phyloP scores from a whole-genome alignment of 2,113 vertebrate genomes.

The Acanthisitta chloris region DNA sequence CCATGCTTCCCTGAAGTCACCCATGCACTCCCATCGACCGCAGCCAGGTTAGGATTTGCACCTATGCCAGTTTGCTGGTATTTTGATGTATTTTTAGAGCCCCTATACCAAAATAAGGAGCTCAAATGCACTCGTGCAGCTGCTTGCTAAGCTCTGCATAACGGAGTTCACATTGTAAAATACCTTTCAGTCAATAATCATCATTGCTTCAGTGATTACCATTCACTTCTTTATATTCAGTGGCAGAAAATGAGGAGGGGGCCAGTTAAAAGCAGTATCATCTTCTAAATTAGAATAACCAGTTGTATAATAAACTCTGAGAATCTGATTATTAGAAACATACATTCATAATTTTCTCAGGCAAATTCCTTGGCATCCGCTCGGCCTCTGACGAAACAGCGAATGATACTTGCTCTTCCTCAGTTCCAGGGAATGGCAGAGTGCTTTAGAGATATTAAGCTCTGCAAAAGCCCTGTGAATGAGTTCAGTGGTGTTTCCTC shows the following conservation, averaged over 20 bases:
- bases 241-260: background rate
- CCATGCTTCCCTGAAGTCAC: accelerated
- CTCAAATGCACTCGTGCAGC: background rate
- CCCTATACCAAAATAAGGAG: background rate
- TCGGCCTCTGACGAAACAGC: background rate
- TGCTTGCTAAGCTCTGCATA: conserved; percentile 31
- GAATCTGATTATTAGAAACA: background rate
- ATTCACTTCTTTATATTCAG: conserved; percentile 49
- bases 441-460: background rate
- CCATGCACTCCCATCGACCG: accelerated
- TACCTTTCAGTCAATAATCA: conserved; percentile 62
- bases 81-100: background rate
- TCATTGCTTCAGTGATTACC: conserved; percentile 60
- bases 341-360: background rate
- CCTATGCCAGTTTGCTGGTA: background rate
- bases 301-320: background rate
- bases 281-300: conserved; percentile 7
- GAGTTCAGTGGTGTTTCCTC: background rate
- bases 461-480: background rate
- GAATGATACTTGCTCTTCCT: background rate
- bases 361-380: background rate
- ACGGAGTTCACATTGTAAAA: conserved; percentile 58
- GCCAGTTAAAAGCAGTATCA: conserved; percentile 2
- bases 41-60: background rate
- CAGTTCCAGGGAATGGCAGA: background rate